A percentile compares a stretch with the other conserved stretches of the same genome.
Evolutionary conservation across 2,888 invertebrate genomes (phyloP).

Genomic region (Listrodromus nycthemerus): DNA sequence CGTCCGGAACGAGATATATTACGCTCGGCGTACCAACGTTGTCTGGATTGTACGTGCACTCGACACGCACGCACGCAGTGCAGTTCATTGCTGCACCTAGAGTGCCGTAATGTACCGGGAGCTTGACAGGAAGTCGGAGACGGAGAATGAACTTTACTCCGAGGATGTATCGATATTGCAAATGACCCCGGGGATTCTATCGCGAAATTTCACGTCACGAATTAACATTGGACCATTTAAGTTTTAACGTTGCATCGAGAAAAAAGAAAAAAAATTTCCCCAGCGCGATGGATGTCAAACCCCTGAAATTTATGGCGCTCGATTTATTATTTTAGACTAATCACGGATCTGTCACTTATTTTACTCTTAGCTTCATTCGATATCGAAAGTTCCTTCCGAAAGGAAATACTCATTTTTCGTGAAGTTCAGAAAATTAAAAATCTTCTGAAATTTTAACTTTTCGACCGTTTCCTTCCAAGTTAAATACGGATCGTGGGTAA

Average conservation of each 20-base stretch:
- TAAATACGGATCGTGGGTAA: too few relatives aligned
- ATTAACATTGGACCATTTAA: background rate
- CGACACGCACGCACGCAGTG: slow-evolving; percentile 61
- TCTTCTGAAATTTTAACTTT: too few relatives aligned
- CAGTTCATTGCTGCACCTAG: slow-evolving; percentile 42
- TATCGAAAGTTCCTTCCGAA: too few relatives aligned
- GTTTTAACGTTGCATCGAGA: background rate
- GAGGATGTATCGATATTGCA: slow-evolving; percentile 28
- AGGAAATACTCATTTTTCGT: too few relatives aligned
- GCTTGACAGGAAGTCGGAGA: slow-evolving; percentile 18
- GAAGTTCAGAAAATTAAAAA: too few relatives aligned
- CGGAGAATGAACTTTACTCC: slow-evolving; percentile 26
- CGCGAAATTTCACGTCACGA: background rate
- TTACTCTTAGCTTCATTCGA: too few relatives aligned
- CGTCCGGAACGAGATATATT: slow-evolving; percentile 68
- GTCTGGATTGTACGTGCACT: slow-evolving; percentile 45
- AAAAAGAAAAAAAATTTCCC: background rate
- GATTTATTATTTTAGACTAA: too few relatives aligned
- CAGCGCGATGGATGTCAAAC: background rate
- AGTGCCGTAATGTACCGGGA: slow-evolving; percentile 39
- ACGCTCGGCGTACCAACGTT: slow-evolving; percentile 61
- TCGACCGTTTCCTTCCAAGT: too few relatives aligned
- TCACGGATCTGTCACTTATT: too few relatives aligned
- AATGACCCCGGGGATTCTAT: background rate
- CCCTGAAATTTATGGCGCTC: too few relatives aligned